Evolutionary conservation across 1,140 invertebrate genomes (phyloP).

Genomic region (Cydia amplana): DNA sequence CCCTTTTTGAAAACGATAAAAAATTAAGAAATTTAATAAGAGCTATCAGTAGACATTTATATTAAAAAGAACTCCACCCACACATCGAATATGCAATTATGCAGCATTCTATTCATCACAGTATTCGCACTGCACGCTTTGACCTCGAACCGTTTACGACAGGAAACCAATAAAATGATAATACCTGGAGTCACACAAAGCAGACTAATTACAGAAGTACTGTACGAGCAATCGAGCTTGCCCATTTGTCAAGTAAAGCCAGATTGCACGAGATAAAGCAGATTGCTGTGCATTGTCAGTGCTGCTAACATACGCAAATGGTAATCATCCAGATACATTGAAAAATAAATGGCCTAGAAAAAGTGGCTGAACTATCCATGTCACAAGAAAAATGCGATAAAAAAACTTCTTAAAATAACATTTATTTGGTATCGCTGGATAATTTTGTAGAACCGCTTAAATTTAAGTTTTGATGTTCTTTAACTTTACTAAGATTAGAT

Average conservation of each 20-base stretch:
- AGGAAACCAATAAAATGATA: slow-evolving; percentile 74
- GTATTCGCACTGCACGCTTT: slow-evolving; percentile 50
- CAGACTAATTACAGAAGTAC: slow-evolving; percentile 54
- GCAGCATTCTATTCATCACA: slow-evolving; percentile 47
- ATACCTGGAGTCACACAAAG: slow-evolving; percentile 64
- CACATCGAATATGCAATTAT: neutral
- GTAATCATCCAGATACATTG: no score
- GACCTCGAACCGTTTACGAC: slow-evolving; percentile 71
- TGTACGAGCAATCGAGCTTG: neutral
- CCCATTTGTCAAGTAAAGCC: slow-evolving; percentile 18
- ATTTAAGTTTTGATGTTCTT: no score
- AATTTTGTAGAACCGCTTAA: no score
- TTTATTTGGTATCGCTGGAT: no score
- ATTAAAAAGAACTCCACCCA: neutral
- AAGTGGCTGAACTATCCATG: no score
- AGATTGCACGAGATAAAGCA: slow-evolving; percentile 24
- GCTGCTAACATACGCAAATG: slow-evolving; percentile 2
- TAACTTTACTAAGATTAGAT: no score
- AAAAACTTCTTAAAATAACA: no score
- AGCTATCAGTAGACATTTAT: neutral
- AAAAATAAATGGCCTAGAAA: no score
- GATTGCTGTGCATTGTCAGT: slow-evolving; percentile 4
- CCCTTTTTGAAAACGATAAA: no score
- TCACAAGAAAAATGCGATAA: no score
- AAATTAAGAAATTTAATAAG: no score